Base-by-base conservation (phyloP, 2,113 vertebrate species). In the Lasiurus cinereus region DNA sequence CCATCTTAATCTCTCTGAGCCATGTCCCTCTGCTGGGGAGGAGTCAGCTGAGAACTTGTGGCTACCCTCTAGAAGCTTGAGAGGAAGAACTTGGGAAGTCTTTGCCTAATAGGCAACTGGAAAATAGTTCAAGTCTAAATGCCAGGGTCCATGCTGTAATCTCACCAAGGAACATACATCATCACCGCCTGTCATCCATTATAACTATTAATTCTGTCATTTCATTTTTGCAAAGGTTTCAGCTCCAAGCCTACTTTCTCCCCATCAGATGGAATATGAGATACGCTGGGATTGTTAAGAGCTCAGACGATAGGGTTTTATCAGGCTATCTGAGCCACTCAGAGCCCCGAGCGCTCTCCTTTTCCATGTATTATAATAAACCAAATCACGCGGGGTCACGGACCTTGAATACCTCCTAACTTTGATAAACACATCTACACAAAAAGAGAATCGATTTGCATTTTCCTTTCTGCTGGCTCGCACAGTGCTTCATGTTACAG, bases 401-500 rank as follows among this genome's bases (percentile, higher is more conserved):
- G 94, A 96, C 94, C 92, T 97, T 83, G 96, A 95, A 88, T 97
- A 96, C 92, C 85, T 96, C 95, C 87, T 97, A 97, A 97, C 95
- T 97, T 98, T 96, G 96, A 97, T 97, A 97, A 97, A 96, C 97
- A 98, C 97, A 94, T 85, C 93, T 96, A 98, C 98, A 97, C 84
- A 97, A 96, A 98, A 97, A 95, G 95, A 96, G 72, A 98, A 97
- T 96, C 87, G 95, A 97, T 98, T 98, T 98, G 95, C 97, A 97
- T 98, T 98, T 98, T 97, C 97, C 74, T 98, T 98, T 97, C 97
- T 97, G 93, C 96, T 97, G 96, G 95, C 95, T 97, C 98, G 96
- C 94, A 94, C 96, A 98, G 97, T 95, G 97, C 78, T 80, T 96
- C 94, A 93, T 97, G 98, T 98, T 98, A 92, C 96, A 95, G 91